These are phyloP conservation scores for Tarsius wallacei DNA, from an alignment of 2,797 vertebrate genomes.

Conservation along the genomic window DNA sequence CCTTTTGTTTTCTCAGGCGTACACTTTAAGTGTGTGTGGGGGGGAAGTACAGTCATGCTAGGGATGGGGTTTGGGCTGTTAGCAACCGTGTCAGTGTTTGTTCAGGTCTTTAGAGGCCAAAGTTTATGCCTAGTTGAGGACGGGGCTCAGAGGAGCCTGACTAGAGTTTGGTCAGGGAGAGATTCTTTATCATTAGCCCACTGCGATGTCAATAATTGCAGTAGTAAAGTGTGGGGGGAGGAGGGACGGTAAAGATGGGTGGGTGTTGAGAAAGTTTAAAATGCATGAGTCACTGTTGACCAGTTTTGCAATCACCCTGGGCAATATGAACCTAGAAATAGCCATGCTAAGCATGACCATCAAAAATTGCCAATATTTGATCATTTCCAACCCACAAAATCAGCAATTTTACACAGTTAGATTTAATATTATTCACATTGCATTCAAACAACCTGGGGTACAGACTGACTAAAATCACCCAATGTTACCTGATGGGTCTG, in stretches of 20 bases:
- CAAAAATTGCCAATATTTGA: conserved; percentile 20
- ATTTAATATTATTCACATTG: not conserved
- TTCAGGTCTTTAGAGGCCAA: not conserved
- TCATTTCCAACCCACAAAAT: conserved; percentile 39
- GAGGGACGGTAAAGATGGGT: too few relatives aligned
- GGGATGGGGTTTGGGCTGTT: not conserved
- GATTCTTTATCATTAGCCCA: not conserved
- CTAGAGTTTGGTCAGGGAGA: not conserved
- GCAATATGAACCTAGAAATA: not conserved
- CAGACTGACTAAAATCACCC: not conserved
- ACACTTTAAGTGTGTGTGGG: not conserved
- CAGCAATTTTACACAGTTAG: not conserved
- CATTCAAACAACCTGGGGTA: not conserved
- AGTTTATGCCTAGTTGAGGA: not conserved
- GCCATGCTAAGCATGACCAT: not conserved
- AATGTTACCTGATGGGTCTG: not conserved
- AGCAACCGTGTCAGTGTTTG: not conserved
- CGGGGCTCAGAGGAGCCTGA: not conserved
- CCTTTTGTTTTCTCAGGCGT: not conserved
- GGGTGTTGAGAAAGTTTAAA: not conserved
- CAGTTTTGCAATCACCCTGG: not conserved
- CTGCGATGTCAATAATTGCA: not conserved
- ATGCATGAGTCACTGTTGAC: not conserved
- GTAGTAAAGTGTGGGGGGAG: not conserved
- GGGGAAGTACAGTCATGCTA: not conserved